These are phyloP conservation scores for Sakesphorus luctuosus DNA, from an alignment of 2,113 vertebrate species.

Conservation along the genomic window DNA sequence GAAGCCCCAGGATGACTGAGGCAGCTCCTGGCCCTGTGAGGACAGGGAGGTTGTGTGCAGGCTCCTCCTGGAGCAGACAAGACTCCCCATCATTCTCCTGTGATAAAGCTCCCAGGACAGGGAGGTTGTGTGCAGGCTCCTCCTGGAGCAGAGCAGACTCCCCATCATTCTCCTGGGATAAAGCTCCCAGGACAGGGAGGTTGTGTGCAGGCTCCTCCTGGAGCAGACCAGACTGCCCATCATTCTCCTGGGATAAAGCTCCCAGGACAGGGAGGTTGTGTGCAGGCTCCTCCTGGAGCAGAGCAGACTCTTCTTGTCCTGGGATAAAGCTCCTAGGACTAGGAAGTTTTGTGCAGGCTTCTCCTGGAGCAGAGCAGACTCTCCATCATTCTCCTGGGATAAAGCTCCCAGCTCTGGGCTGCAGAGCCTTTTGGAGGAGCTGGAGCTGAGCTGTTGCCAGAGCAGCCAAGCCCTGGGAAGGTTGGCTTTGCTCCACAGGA, in stretches of 20 bases:
- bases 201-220: neutral
- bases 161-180: neutral
- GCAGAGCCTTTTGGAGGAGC: neutral
- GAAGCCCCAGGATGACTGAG: neutral
- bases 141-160: neutral
- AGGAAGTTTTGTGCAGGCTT: neutral
- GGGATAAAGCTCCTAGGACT: neutral
- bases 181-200: neutral
- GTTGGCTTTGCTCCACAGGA: slow-evolving; percentile 2
- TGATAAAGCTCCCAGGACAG: neutral
- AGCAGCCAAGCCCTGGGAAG: neutral
- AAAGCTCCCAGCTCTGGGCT: neutral
- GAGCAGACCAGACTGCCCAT: neutral
- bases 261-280: neutral
- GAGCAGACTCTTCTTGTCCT: neutral
- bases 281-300: neutral
- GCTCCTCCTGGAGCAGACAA: neutral
- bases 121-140: neutral
- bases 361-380: neutral
- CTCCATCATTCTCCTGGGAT: neutral
- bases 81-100: too few species aligned
- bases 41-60: neutral
- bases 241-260: neutral
- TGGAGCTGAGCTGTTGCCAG: neutral
- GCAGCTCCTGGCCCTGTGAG: neutral